Evolutionary conservation across 2,888 invertebrate species (phyloP), one percentile per base, ranked within the genome.

Genomic region (Fragum sueziense): DNA sequence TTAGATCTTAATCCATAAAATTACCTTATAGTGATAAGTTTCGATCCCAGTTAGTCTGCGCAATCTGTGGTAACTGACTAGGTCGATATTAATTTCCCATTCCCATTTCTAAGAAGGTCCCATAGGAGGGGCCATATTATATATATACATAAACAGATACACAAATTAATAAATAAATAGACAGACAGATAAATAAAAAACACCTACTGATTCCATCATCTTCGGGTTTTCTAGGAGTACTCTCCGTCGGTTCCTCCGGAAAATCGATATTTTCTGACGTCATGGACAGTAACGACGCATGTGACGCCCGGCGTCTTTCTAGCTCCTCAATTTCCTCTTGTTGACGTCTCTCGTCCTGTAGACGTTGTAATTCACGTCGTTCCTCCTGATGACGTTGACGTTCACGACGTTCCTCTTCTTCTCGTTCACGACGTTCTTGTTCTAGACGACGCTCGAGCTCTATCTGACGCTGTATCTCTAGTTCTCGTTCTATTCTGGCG

Each of bases 251-350:
- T 20, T 70, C 76, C 11, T 72, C 65, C 34, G 54, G 22, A 27
- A 72, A 68, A 20, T 79, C 82, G 14, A 61, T 67, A 25, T 80
- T 78, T 20, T 76, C 73, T 70, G 81, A 78, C 67, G 75, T 79
- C 59, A 79, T 69, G 1, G 83, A 84, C 37, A 87, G 27, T 25
- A 85, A 54, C 1, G 81, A 85, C 4, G 76, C 85, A 29, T 84
- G 76, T 2, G 87, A 87, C 37, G 78, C 74, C 11, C 84, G 76
- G 14, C 74, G 74, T 9, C 79, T 71, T 47, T 84, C 82, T 37
- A 84, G 67, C 31, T 80, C 80, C 37, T 75, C 80, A 31, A 83
- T 52, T 57, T 86, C 84, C 14, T 79, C 79, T 22, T 78, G 83
- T 54, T 70, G 70, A 34, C 65, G 65, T n/a, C n/a, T n/a, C n/a